Conservation (phyloP, 1,140 invertebrate genomes). For the Drosophila leontia region DNA sequence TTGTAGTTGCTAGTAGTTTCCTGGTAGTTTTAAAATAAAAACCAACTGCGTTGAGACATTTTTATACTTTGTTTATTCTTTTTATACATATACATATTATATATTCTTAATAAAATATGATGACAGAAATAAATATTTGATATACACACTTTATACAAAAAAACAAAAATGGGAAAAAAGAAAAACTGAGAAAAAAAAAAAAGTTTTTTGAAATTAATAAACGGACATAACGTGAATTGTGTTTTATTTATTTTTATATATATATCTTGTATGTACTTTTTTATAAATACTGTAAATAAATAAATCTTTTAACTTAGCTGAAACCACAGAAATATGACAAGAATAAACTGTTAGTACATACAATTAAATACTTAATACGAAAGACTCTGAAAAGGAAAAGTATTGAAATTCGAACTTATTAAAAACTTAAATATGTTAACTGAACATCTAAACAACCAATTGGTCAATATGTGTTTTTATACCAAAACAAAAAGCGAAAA, state of each 20-base stretch:
- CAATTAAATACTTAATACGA: conserved; percentile 71
- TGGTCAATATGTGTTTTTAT: conserved; percentile 81
- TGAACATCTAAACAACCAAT: conserved; percentile 60
- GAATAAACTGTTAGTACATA: conserved; percentile 55
- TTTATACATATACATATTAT: conserved; percentile 61
- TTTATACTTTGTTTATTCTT: conserved; percentile 77
- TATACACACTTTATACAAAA: conserved; percentile 78
- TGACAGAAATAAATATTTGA: conserved; percentile 65
- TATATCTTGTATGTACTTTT: conserved; percentile 64
- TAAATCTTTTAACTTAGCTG: conserved; percentile 56
- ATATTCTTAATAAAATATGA: conserved; percentile 50
- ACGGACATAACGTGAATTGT: conserved; percentile 72
- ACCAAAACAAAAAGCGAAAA: conserved; percentile 44
- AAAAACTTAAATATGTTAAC: conserved; percentile 76
- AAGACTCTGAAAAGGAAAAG: conserved; percentile 76
- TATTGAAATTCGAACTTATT: conserved; percentile 83
- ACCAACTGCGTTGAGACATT: conserved; percentile 73
- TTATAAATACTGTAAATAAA: conserved; percentile 59
- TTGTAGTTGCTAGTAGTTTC: conserved; percentile 76
- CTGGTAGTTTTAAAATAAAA: conserved; percentile 65
- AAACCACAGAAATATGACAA: conserved; percentile 31
- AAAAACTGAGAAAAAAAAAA: conserved; percentile 23
- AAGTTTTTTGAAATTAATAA: conserved; percentile 76
- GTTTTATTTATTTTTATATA: conserved; percentile 70
- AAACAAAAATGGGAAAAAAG: conserved; percentile 6